Percentiles rank a stretch among this genome's conserved stretches.
phyloP scores from a whole-genome alignment of 2,888 invertebrate species.

The Synergus japonicus region DNA sequence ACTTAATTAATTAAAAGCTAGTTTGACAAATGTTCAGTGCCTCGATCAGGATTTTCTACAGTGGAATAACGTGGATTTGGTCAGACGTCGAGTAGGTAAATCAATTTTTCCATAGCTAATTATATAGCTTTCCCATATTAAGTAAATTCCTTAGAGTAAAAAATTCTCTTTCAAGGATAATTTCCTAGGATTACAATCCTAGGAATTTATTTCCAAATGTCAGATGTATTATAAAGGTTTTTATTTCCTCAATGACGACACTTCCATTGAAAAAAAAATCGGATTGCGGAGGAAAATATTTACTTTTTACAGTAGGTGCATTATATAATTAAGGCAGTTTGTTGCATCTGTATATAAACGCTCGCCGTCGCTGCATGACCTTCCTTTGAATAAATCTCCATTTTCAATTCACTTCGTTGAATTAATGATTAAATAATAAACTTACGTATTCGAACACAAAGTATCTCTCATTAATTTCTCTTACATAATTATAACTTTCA shows the following conservation, averaged over 20 bases:
- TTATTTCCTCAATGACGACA: background rate
- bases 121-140: background rate
- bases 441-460: background rate
- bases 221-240: background rate
- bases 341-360: background rate
- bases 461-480: background rate
- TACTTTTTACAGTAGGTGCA: background rate
- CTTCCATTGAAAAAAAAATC: background rate
- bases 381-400: background rate
- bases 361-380: background rate
- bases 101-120: background rate
- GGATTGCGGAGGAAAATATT: background rate
- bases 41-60: background rate
- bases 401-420: background rate
- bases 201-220: background rate
- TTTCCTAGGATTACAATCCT: background rate
- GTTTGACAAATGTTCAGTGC: too few relatives aligned
- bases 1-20: too few relatives aligned
- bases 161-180: rapidly evolving
- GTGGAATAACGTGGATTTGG: background rate
- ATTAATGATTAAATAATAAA: background rate
- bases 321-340: background rate
- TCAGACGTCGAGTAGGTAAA: background rate
- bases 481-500: background rate
- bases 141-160: background rate